Evolutionary conservation across 2,888 invertebrate species (phyloP), one percentile per base, ranked within the genome.

Genomic region (Euzophera pinguis): DNA sequence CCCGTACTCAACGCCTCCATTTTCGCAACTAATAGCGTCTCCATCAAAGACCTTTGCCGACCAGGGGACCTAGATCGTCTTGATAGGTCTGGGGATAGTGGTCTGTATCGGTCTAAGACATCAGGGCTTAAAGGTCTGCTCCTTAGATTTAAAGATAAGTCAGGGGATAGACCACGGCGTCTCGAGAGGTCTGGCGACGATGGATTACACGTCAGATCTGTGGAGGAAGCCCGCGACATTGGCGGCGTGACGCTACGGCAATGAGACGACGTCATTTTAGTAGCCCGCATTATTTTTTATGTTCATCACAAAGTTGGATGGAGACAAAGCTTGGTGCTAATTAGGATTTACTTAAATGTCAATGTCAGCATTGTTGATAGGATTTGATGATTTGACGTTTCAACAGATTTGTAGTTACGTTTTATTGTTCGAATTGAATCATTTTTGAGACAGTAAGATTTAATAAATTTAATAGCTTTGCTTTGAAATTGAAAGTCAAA

Each of bases 11-110:
- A 91, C 41, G 94, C 92, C 69, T 96, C 96, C 92, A 96, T 96
- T 81, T 96, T 96, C 4, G 95, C 95, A 42, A 95, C 94, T 52
- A 96, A 86, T 53, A 96, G 82, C 55, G 93, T 93, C 76, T 96
- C 96, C 96, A 96, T 96, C 22, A 96, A 83, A n/a, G 94, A 93
- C 60, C 94, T 90, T n/a, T 94, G 94, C 49, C 92, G 85, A n/a
- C 90, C 91, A 0, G 92, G 92, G 16, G 92, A 91, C 0, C 87
- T 73, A 1, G 88, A 85, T 4, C 90, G 63, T 9, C 87, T 63
- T 0, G 81, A 73, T n/a, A 89, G 75, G 52, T 89, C 89, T 16
- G 92, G 91, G 0, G 91, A 86, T 7, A 90, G 61, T 0, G 87
- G 81, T 12, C 85, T 69, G 53, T 63, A 85, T 47, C 61, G 74